Evolutionary conservation across 2,797 vertebrate species (phyloP), one percentile per base, ranked within the genome.

Genomic region (Onychomys torridus): DNA sequence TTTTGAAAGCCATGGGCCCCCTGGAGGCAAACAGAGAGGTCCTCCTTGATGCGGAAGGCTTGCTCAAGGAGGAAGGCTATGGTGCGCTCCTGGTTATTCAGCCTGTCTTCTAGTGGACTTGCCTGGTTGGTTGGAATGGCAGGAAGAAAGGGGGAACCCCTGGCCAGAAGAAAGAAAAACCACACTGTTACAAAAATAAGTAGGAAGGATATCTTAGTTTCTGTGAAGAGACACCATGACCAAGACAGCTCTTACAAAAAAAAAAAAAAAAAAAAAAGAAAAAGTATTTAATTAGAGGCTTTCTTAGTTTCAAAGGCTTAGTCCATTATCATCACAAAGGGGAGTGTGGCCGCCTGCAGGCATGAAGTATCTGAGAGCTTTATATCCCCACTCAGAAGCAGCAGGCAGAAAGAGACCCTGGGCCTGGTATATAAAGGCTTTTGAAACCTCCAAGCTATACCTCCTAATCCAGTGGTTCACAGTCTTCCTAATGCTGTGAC

Each of bases 11-110:
- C 98, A 0, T 98, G 98, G n/a, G 98, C 97, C 32, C 98, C 98
- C 69, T 97, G 98, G 49, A 99, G 98, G 90, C 94, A 98, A 75
- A 98, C 97, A 57, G 98, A 77, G 59, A 99, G 98, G 88, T 99
- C 98, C 0, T 99, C 99, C 95, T 99, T 99, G 97, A 99, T 99
- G 91, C 79, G 98, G 95, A 99, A 98, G 19, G 99, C 99, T 97
- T 99, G 98, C 19, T 99, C 98, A 32, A 99, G 98, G 69, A 99
- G 98, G 85, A 98, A 97, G 43, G 98, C 97, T 5, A 98, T 98
- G 29, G 98, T 99, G 87, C 83, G 98, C 73, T 99, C 99, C 98
- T 99, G 98, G 95, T 91, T 98, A 81, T 95, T 97, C 63, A 98
- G 52, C 25, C 97, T 94, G 49, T 98, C 98, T 97, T 99, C 98